Percentiles rank a stretch among this genome's conserved stretches.
Evolutionary conservation across 2,888 invertebrate species (phyloP).

Genomic region (Embidobia sp.): DNA sequence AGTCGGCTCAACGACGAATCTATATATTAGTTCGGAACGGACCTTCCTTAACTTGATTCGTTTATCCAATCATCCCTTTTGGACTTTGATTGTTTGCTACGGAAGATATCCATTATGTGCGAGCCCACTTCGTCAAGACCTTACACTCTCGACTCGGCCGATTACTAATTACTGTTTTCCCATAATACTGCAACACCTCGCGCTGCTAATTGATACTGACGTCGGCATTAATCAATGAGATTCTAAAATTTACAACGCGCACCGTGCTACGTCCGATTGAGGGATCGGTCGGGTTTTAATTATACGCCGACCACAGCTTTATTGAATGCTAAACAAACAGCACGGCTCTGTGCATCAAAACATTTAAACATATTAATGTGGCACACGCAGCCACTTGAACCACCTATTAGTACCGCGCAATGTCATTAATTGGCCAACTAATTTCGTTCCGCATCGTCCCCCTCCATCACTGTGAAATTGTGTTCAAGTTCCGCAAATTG

Average conservation of each 20-base stretch:
- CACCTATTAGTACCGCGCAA: slow-evolving; percentile 4
- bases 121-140: slow-evolving; percentile 20
- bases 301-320: slow-evolving; percentile 18
- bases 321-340: slow-evolving; percentile 27
- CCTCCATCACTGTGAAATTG: not conserved
- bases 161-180: slow-evolving; percentile 33
- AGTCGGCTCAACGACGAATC: slow-evolving; percentile 49
- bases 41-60: slow-evolving; percentile 69
- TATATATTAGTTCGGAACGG: slow-evolving; percentile 71
- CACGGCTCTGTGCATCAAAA: slow-evolving; percentile 1
- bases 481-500: slow-evolving; percentile 3
- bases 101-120: slow-evolving; percentile 44
- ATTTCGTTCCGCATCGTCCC: slow-evolving; percentile 8
- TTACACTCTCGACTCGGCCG: not conserved
- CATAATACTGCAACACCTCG: slow-evolving; percentile 36
- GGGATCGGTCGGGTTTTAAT: slow-evolving; percentile 26
- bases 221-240: slow-evolving; percentile 22
- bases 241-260: slow-evolving; percentile 4
- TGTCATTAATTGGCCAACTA: slow-evolving; percentile 20
- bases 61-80: slow-evolving; percentile 59
- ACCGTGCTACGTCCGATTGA: slow-evolving; percentile 5
- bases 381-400: slow-evolving; percentile 10
- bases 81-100: slow-evolving; percentile 53
- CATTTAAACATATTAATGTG: slow-evolving; percentile 37
- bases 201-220: slow-evolving; percentile 27